These are phyloP conservation scores for Callimorpha dominula DNA, from an alignment of 2,888 invertebrate species.

Conservation along the genomic window DNA sequence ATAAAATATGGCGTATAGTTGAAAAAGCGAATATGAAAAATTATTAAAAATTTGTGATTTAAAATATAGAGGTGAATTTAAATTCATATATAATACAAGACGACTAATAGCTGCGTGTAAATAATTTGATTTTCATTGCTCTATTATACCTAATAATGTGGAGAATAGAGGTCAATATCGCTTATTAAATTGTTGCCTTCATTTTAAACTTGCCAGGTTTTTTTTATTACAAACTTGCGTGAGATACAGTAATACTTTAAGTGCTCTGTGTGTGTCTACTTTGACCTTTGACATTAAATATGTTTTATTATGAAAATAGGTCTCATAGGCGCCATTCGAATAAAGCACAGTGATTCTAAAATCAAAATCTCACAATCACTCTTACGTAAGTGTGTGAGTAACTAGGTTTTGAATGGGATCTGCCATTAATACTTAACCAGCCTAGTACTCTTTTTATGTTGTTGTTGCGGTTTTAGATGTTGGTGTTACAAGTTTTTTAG, in stretches of 20 bases:
- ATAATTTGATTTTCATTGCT: not conserved
- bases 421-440: too few species aligned
- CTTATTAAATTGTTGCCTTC: too few species aligned
- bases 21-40: too few species aligned
- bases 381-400: not conserved
- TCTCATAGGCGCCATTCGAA: not conserved
- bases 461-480: too few species aligned
- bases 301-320: not conserved
- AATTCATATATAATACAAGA: not conserved
- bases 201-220: not conserved
- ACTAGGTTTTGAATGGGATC: too few species aligned
- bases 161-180: too few species aligned
- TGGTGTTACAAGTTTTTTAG: too few species aligned
- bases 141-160: not conserved
- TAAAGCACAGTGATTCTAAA: not conserved
- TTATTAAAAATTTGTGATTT: too few species aligned
- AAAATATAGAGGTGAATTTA: too few species aligned
- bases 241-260: not conserved
- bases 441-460: too few species aligned
- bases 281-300: not conserved
- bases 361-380: not conserved
- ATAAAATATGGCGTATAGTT: too few species aligned
- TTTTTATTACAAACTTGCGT: conserved; percentile 2
- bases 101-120: not conserved
- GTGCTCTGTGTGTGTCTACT: too few species aligned